These are phyloP conservation scores for Etheostoma cragini DNA, from an alignment of 2,113 vertebrate genomes.

Conservation along the genomic window DNA sequence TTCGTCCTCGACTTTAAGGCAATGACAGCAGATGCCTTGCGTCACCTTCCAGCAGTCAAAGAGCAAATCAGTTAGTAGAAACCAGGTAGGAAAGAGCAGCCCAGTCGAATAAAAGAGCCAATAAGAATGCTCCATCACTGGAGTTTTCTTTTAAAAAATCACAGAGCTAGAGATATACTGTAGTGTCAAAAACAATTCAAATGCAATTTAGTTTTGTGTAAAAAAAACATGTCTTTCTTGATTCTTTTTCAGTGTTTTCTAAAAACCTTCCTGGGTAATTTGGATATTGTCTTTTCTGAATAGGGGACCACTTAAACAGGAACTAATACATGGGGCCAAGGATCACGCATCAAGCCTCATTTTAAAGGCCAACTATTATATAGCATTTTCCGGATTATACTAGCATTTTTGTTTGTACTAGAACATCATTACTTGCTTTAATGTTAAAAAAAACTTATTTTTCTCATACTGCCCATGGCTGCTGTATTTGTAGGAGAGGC, in stretches of 20 bases:
- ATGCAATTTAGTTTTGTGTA: no score
- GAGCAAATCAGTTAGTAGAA: slow-evolving; percentile 28
- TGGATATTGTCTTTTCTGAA: neutral
- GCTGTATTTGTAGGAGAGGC: no score
- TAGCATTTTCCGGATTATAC: no score
- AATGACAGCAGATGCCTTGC: slow-evolving; percentile 24
- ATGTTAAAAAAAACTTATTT: no score
- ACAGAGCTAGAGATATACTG: neutral
- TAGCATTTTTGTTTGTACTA: no score
- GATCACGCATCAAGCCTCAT: neutral
- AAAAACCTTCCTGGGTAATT: neutral
- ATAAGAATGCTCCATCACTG: no score
- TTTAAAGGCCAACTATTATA: neutral
- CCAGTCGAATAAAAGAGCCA: no score
- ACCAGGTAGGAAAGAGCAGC: neutral
- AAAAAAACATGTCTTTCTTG: neutral
- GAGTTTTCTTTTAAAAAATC: neutral
- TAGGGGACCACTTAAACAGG: neutral
- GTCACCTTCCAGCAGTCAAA: slow-evolving; percentile 8
- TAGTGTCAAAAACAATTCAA: neutral
- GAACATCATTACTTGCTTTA: no score
- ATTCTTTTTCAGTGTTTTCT: no score
- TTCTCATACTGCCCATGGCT: no score
- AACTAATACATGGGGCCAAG: neutral
- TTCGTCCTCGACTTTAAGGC: neutral